phyloP scores from a whole-genome alignment of 2,797 vertebrate species.

The Lerista edwardsae region DNA sequence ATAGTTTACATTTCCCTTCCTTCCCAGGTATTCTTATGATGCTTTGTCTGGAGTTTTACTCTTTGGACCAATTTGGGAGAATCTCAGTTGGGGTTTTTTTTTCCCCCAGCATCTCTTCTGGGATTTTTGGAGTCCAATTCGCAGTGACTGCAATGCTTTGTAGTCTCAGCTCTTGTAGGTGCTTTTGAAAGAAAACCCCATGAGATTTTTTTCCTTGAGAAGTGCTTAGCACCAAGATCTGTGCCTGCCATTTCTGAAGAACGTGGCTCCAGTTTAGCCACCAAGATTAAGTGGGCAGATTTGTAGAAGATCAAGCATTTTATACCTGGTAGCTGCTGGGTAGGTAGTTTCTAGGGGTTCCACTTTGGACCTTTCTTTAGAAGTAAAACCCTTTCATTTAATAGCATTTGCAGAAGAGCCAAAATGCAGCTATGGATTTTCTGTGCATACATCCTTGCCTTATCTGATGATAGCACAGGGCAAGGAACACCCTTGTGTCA shows the following conservation, averaged over 20 bases:
- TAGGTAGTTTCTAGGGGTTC: neutral
- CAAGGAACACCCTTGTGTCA: too few relatives aligned
- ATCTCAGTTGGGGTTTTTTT: too few relatives aligned
- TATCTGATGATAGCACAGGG: too few relatives aligned
- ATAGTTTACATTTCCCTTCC: neutral
- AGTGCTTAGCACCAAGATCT: neutral
- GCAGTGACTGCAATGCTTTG: neutral
- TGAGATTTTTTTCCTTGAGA: neutral
- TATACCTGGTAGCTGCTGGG: neutral
- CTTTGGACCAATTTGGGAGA: neutral
- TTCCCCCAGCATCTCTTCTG: too few relatives aligned
- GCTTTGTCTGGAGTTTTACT: neutral
- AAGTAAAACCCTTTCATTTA: neutral
- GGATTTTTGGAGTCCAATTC: neutral
- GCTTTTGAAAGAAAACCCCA: slow-evolving; percentile 3
- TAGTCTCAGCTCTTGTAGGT: neutral
- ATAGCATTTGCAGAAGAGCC: neutral
- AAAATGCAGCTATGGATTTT: neutral
- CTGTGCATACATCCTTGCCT: neutral
- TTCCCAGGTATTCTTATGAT: neutral
- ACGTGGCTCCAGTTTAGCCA: neutral
- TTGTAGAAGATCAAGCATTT: neutral
- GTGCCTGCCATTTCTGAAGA: neutral
- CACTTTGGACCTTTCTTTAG: neutral
- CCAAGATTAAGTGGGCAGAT: slow-evolving; percentile 2